A percentile compares a stretch with the other conserved stretches of the same genome.
Conservation (phyloP, 2,888 invertebrate species). For the Chrysodeixis includens region DNA sequence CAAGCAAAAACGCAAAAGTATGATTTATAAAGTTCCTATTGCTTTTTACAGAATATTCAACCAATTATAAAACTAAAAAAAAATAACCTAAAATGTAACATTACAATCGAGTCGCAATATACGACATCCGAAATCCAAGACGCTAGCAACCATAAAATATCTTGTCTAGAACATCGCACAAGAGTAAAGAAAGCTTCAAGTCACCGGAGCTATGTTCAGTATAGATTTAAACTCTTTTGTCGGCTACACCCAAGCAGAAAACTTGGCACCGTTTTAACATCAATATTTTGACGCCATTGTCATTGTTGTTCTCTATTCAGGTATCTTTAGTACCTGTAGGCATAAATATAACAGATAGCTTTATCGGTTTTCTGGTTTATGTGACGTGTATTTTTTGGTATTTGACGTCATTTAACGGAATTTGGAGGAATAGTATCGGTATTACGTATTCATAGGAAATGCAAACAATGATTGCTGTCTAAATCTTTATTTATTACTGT, state of each 20-base stretch:
- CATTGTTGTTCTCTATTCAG: constrained; percentile 11
- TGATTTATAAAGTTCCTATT: too few species aligned
- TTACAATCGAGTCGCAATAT: not conserved
- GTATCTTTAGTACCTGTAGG: constrained; percentile 7
- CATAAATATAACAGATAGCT: not conserved
- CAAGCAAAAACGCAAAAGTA: too few species aligned
- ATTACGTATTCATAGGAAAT: too few species aligned
- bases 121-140: constrained; percentile 1
- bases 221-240: constrained; percentile 22
- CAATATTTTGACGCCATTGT: constrained; percentile 37
- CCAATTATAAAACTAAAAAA: too few species aligned
- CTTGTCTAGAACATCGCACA: not conserved
- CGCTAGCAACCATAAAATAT: constrained; percentile 33
- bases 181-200: not conserved
- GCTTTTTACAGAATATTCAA: too few species aligned
- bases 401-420: not conserved
- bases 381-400: not conserved
- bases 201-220: constrained; percentile 17
- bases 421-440: not conserved
- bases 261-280: constrained; percentile 41
- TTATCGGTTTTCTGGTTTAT: not conserved
- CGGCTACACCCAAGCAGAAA: constrained; percentile 15
- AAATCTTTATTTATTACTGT: too few species aligned
- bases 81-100: not conserved
- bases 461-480: too few species aligned